Conservation (phyloP, 2,113 vertebrate genomes). For the Osmerus eperlanus region DNA sequence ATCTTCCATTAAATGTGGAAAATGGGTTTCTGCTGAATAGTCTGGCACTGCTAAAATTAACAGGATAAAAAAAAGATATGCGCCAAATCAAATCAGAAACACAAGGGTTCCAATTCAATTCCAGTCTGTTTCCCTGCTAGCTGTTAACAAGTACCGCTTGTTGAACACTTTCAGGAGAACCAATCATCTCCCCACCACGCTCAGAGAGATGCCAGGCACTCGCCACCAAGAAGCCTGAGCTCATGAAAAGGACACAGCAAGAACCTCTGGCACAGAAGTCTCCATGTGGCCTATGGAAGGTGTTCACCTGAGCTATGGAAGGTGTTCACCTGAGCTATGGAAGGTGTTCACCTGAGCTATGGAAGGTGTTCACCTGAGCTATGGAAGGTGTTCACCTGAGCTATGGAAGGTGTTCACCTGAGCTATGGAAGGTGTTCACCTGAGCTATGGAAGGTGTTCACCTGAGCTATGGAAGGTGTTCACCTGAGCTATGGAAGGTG, state of each 20-base stretch:
- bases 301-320: too few relatives aligned
- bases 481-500: too few relatives aligned
- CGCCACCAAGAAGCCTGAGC: slow-evolving; percentile 37
- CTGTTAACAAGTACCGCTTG: slow-evolving; percentile 75
- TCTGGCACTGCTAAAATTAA: slow-evolving; percentile 48
- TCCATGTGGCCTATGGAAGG: too few relatives aligned
- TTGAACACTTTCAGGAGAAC: slow-evolving; percentile 50
- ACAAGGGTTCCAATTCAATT: slow-evolving; percentile 72
- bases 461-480: too few relatives aligned
- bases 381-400: too few relatives aligned
- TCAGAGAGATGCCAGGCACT: slow-evolving; percentile 36
- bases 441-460: too few relatives aligned
- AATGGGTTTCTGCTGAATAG: slow-evolving; percentile 36
- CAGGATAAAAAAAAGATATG: slow-evolving; percentile 33
- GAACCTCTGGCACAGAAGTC: slow-evolving; percentile 32
- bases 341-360: too few relatives aligned
- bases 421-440: too few relatives aligned
- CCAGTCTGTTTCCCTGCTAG: slow-evolving; percentile 59
- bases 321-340: too few relatives aligned
- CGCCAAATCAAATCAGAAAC: slow-evolving; percentile 70
- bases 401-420: too few relatives aligned
- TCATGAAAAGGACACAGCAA: slow-evolving; percentile 34
- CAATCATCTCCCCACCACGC: slow-evolving; percentile 38
- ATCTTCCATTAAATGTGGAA: slow-evolving; percentile 21
- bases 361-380: too few relatives aligned